phyloP scores from a whole-genome alignment of 2,888 invertebrate species.

The Tetramorium bicarinatum region DNA sequence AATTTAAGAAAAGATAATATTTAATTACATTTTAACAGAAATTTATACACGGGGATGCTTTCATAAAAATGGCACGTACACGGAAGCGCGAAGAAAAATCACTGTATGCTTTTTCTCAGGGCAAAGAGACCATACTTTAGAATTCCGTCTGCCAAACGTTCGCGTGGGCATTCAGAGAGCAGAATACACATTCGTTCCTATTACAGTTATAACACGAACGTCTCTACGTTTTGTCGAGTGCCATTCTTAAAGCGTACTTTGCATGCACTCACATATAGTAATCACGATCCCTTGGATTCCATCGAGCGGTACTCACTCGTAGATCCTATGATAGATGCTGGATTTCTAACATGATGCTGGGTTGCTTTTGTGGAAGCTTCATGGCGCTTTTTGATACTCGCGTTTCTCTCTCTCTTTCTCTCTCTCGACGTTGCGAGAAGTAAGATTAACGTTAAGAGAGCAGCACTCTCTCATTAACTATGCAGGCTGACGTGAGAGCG shows the following conservation, averaged over 20 bases:
- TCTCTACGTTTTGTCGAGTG: slow-evolving; percentile 68
- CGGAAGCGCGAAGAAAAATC: slow-evolving; percentile 12
- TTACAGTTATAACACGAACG: slow-evolving; percentile 74
- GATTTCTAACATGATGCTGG: slow-evolving; percentile 36
- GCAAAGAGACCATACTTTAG: slow-evolving; percentile 22
- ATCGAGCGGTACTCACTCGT: slow-evolving; percentile 61
- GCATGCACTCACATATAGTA: slow-evolving; percentile 67
- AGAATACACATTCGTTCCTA: slow-evolving; percentile 74
- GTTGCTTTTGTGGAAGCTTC: slow-evolving; percentile 61
- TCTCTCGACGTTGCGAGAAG: slow-evolving; percentile 25
- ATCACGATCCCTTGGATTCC: slow-evolving; percentile 62
- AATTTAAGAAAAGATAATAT: background rate
- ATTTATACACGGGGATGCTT: background rate
- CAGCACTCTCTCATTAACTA: slow-evolving; percentile 32
- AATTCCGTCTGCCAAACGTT: slow-evolving; percentile 37
- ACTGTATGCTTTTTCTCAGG: background rate
- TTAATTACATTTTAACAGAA: background rate
- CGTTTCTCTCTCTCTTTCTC: slow-evolving; percentile 29
- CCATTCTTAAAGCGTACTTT: slow-evolving; percentile 70
- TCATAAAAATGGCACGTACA: background rate
- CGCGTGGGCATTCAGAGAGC: slow-evolving; percentile 70
- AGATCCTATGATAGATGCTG: slow-evolving; percentile 58
- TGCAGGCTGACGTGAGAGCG: slow-evolving; percentile 35
- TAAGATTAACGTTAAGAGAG: slow-evolving; percentile 43
- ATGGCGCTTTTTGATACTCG: slow-evolving; percentile 9